These are phyloP conservation scores for Erpetoichthys calabaricus DNA, from an alignment of 2,797 vertebrate genomes.

Conservation along the genomic window DNA sequence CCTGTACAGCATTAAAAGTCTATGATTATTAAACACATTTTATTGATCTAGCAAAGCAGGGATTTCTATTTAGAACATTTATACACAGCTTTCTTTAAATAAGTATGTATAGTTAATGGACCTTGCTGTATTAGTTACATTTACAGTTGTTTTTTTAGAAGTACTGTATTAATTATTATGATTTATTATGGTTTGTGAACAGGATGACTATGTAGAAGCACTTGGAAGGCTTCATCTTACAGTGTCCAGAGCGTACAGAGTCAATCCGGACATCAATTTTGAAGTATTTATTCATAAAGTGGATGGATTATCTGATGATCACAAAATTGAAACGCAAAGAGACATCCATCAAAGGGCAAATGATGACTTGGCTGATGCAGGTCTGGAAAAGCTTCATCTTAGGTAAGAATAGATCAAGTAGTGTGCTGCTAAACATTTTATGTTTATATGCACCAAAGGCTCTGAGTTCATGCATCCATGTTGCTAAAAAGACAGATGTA, in stretches of 20 bases:
- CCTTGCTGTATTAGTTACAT: no score
- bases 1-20: no score
- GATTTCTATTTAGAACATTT: no score
- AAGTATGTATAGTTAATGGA: no score
- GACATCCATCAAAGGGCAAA: conserved; percentile 98
- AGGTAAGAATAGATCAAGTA: conserved; percentile 50
- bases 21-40: no score
- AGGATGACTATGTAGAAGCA: conserved; percentile 98
- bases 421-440: not conserved
- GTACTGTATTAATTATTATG: no score
- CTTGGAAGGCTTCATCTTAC: conserved; percentile 90
- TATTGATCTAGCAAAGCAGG: no score
- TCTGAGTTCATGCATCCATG: no score
- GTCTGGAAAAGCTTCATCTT: conserved; percentile 94
- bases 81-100: no score
- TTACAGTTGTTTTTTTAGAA: no score
- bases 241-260: conserved; percentile 91
- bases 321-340: conserved; percentile 97
- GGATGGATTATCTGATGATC: conserved; percentile 94
- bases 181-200: no score
- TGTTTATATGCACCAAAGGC: no score
- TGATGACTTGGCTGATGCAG: conserved; percentile 90
- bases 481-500: not conserved
- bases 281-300: conserved; percentile 99
- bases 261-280: conserved; percentile 98